Evolutionary conservation across 30 jellyfish, hydroid and myxozoan genomes (phyloP).

Genomic region (Aurelia sp.): DNA sequence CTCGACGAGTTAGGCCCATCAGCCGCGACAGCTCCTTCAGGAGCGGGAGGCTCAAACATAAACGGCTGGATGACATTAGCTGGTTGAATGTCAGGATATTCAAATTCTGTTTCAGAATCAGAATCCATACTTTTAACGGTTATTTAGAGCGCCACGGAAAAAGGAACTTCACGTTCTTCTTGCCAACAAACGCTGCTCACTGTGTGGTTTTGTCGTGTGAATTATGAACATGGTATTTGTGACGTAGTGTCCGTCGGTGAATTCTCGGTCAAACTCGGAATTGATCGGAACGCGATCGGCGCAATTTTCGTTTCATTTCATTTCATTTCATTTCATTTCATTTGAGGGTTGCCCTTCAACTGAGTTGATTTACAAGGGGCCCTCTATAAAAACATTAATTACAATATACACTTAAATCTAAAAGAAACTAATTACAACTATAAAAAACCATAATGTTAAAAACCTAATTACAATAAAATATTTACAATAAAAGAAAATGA

Average conservation of each 20-base stretch:
- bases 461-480: too few relatives aligned
- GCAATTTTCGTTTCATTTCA: too few relatives aligned
- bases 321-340: too few relatives aligned
- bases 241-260: background rate
- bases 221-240: background rate
- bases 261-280: background rate
- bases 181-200: background rate
- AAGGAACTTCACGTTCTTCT: background rate
- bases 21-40: background rate
- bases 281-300: background rate
- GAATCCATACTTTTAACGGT: background rate
- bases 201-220: too few relatives aligned
- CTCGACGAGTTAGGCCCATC: background rate
- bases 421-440: too few relatives aligned
- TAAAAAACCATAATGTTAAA: too few relatives aligned
- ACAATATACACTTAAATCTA: too few relatives aligned
- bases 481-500: too few relatives aligned
- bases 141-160: too few relatives aligned
- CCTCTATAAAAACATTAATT: too few relatives aligned
- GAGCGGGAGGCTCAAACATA: conserved; percentile 13
- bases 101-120: background rate
- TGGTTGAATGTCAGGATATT: conserved; percentile 1
- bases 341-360: too few relatives aligned
- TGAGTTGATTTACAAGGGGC: too few relatives aligned
- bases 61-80: background rate